Evolutionary conservation across 2,888 invertebrate genomes (phyloP).

Genomic region (Hoplodrina ambigua): DNA sequence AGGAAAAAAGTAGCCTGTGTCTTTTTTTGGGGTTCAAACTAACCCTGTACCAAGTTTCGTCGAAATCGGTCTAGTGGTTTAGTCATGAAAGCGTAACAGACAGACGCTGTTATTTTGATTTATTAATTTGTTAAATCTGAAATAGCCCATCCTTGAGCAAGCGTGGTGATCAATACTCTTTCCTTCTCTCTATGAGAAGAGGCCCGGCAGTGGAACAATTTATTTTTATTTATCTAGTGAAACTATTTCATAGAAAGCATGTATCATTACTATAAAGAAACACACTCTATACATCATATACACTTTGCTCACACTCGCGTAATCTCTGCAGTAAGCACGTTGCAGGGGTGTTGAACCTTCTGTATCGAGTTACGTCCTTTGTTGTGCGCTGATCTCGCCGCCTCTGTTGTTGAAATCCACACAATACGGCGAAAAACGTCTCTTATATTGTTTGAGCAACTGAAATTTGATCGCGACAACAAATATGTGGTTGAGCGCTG

Average conservation of each 20-base stretch:
- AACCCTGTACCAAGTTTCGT: too few relatives aligned
- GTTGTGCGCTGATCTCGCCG: conserved; percentile 39
- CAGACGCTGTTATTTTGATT: too few relatives aligned
- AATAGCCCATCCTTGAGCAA: too few relatives aligned
- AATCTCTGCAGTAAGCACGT: conserved; percentile 24
- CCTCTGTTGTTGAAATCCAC: conserved; percentile 41
- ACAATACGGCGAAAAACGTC: conserved; percentile 41
- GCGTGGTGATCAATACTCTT: too few relatives aligned
- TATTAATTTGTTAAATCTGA: too few relatives aligned
- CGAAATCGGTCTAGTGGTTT: too few relatives aligned
- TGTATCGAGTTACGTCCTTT: conserved; percentile 59
- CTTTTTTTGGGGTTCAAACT: too few relatives aligned
- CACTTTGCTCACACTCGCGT: neutral
- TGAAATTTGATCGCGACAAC: conserved; percentile 52
- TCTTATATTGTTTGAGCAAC: conserved; percentile 47
- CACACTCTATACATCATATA: neutral
- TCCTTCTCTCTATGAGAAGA: too few relatives aligned
- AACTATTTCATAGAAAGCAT: neutral
- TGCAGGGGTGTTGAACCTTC: conserved; percentile 46
- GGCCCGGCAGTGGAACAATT: too few relatives aligned
- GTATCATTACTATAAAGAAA: neutral
- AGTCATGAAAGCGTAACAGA: too few relatives aligned
- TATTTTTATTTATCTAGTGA: neutral
- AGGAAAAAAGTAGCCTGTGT: too few relatives aligned
- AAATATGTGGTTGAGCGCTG: conserved; percentile 20